Evolutionary conservation across 2,797 vertebrate species (phyloP), one percentile per base, ranked within the genome.

Genomic region (Sarcoramphus papa): DNA sequence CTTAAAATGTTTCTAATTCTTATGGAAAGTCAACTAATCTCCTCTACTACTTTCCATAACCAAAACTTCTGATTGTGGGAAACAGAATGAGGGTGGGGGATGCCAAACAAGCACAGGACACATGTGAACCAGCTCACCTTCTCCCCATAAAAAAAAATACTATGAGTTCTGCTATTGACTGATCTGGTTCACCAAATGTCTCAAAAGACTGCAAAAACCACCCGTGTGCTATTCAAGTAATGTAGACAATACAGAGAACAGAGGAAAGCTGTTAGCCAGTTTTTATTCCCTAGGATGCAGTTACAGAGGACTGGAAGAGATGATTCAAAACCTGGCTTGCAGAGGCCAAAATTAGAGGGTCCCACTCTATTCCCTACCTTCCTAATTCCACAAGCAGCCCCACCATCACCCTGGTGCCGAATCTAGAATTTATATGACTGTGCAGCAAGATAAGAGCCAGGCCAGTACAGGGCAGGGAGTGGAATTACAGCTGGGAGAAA

Each of bases 191-290:
- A 85, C 9, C 21, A 75, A 54, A 50, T 12, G 21, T 59, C 40
- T 63, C 57, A 45, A 21, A 91, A 40, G 43, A 56, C 37, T 14
- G 28, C 2, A 5, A 91, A 83, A 80, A 59, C 12, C 12, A 53
- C 23, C 2, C 0, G 0, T 10, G 18, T 23, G 25, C 56, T 69
- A 17, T 18, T 84, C 18, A n/a, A 56, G 27, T 47, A 59, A 84
- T 10, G 24, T 0, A 73, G 14, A 73, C 41, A 88, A 31, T 1
- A 23, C 3, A 41, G 35, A 56, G 64, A 69, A 8, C 10, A 57
- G 30, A 40, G 14, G n/a, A 88, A 53, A 69, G 13, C n/a, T 40
- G 10, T 28, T 9, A 60, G n/a, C 10, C 30, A 10, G 4, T 43
- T 67, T 59, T 60, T 56, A 30, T 17, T 76, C 27, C 35, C 14